A percentile compares a stretch with the other conserved stretches of the same genome.
Evolutionary conservation across 2,888 invertebrate genomes (phyloP).

Genomic region (Homarus gammarus): DNA sequence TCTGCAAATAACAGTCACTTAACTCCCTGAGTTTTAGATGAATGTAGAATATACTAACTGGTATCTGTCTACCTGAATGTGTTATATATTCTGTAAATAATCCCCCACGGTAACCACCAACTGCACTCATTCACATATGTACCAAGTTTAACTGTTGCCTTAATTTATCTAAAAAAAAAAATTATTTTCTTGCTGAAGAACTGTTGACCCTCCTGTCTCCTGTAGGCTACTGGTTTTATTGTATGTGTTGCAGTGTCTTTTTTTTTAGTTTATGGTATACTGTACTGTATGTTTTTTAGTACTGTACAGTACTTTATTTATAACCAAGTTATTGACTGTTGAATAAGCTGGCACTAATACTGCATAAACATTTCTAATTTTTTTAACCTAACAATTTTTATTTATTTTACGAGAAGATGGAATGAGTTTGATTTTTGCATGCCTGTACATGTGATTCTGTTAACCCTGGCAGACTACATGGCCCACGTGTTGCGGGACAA

Average conservation of each 20-base stretch:
- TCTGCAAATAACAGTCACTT: background rate
- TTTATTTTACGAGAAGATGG: background rate
- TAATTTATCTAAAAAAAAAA: too few relatives aligned
- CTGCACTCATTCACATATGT: background rate
- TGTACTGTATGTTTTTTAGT: too few relatives aligned
- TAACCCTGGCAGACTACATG: slow-evolving; percentile 60
- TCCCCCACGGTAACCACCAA: background rate
- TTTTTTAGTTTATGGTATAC: too few relatives aligned
- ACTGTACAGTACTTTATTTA: too few relatives aligned
- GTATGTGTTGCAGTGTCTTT: too few relatives aligned
- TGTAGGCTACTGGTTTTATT: too few relatives aligned
- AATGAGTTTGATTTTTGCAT: slow-evolving; percentile 4
- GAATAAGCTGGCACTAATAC: background rate
- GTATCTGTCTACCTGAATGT: background rate
- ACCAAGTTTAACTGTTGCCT: background rate
- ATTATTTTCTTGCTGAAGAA: too few relatives aligned
- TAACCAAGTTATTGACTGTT: background rate
- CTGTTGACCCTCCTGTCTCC: too few relatives aligned
- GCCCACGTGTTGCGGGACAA: slow-evolving; percentile 62
- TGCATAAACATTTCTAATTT: too few relatives aligned
- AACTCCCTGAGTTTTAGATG: background rate
- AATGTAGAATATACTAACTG: background rate
- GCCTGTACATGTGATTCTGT: slow-evolving; percentile 13
- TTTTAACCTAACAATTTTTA: background rate
- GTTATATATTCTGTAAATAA: background rate